These are phyloP conservation scores for Tuta absoluta DNA, from an alignment of 2,888 invertebrate genomes.

Conservation along the genomic window DNA sequence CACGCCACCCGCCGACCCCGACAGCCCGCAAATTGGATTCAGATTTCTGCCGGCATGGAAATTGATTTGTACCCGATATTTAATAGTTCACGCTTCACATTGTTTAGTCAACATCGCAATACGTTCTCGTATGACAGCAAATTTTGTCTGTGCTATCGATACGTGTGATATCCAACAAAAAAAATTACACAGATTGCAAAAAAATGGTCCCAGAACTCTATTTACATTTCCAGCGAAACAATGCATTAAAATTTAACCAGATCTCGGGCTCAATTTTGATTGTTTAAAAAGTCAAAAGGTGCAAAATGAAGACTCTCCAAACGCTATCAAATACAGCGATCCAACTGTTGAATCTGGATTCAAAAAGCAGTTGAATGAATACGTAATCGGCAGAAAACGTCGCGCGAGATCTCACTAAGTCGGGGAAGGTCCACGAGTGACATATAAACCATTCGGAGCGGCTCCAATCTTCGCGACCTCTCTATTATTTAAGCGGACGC, in stretches of 20 bases:
- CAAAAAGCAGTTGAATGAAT: conserved; percentile 67
- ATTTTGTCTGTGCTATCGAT: conserved; percentile 20
- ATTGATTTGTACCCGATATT: conserved; percentile 79
- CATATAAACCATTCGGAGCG: conserved; percentile 78
- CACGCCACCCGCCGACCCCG: conserved; percentile 70
- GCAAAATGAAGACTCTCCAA: conserved; percentile 11
- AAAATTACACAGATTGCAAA: background rate
- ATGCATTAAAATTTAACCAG: background rate
- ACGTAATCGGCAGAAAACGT: conserved; percentile 69
- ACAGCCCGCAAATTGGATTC: conserved; percentile 80
- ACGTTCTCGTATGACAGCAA: conserved; percentile 34
- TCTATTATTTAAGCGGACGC: conserved; percentile 78
- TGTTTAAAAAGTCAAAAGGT: conserved; percentile 16
- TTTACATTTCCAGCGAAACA: background rate
- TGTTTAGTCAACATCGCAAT: conserved; percentile 47
- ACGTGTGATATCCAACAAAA: conserved; percentile 9
- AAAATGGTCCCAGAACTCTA: background rate
- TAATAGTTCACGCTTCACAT: conserved; percentile 61
- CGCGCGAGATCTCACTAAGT: conserved; percentile 64
- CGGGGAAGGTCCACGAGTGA: conserved; percentile 74
- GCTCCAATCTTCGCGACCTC: conserved; percentile 76
- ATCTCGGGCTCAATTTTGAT: background rate
- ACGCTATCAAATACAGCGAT: conserved; percentile 24
- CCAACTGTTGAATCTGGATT: conserved; percentile 52
- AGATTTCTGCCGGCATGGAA: conserved; percentile 75